A percentile compares a stretch with the other conserved stretches of the same genome.
These are phyloP conservation scores for Manis pentadactyla DNA, from an alignment of 2,797 vertebrate genomes.

Conservation along the genomic window DNA sequence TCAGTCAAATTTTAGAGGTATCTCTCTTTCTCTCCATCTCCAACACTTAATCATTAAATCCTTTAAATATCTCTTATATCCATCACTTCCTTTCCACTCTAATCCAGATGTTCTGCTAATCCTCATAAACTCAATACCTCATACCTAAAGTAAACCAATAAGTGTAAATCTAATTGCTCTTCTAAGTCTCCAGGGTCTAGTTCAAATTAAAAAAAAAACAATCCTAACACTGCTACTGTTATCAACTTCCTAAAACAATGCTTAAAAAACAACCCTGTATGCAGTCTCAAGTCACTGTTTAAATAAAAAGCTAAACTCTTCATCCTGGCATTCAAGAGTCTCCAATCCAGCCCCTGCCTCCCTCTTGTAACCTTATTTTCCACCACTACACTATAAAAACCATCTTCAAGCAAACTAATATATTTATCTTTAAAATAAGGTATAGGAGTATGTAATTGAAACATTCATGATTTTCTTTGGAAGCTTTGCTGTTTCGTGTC, in stretches of 20 bases:
- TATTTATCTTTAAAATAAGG: constrained; percentile 3
- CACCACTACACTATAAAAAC: neutral
- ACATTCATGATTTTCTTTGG: neutral
- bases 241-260: neutral
- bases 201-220: neutral
- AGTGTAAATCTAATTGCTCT: neutral
- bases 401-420: neutral
- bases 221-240: neutral
- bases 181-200: neutral
- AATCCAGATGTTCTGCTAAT: neutral
- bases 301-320: neutral
- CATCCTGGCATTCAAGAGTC: neutral
- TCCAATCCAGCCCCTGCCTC: neutral
- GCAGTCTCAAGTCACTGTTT: neutral
- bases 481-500: constrained; percentile 21
- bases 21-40: neutral
- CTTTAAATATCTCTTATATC: neutral
- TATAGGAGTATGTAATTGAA: neutral
- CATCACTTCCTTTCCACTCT: neutral
- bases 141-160: neutral
- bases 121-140: neutral
- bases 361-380: neutral
- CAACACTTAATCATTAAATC: neutral
- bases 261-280: neutral
- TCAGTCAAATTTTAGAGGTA: constrained; percentile 23